Conservation (phyloP, 1,140 invertebrate species). For the Drosophila nigromelanica region DNA sequence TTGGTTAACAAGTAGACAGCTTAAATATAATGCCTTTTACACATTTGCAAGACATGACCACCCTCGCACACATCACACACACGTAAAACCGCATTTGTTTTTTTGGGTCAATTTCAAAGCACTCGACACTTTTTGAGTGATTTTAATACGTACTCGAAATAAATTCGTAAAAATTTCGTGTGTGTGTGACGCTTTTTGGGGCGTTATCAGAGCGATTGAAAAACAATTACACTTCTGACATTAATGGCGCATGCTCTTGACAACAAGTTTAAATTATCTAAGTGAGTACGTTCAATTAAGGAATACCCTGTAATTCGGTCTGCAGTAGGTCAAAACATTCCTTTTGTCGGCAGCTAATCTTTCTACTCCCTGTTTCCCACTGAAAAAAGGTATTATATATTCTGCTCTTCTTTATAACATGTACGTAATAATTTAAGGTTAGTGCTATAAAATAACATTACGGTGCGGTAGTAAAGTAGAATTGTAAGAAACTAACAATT, state of each 20-base stretch:
- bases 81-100: conserved; percentile 46
- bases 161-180: conserved; percentile 60
- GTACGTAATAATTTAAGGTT: no score
- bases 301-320: neutral
- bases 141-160: conserved; percentile 73
- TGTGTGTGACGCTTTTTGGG: conserved; percentile 22
- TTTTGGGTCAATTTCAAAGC: conserved; percentile 73
- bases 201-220: conserved; percentile 78
- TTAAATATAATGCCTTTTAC: conserved; percentile 16
- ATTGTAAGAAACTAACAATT: no score
- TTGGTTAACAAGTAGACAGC: conserved; percentile 27
- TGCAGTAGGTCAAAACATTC: no score
- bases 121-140: conserved; percentile 63
- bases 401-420: no score
- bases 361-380: no score
- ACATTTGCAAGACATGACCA: neutral
- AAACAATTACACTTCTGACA: conserved; percentile 81
- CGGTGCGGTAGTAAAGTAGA: no score
- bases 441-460: no score
- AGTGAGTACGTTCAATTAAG: neutral
- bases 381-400: no score
- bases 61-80: neutral
- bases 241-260: conserved; percentile 60
- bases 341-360: no score
- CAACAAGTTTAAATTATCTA: conserved; percentile 2